Conservation (phyloP, 1,140 invertebrate species). For the Papilio glaucus region DNA sequence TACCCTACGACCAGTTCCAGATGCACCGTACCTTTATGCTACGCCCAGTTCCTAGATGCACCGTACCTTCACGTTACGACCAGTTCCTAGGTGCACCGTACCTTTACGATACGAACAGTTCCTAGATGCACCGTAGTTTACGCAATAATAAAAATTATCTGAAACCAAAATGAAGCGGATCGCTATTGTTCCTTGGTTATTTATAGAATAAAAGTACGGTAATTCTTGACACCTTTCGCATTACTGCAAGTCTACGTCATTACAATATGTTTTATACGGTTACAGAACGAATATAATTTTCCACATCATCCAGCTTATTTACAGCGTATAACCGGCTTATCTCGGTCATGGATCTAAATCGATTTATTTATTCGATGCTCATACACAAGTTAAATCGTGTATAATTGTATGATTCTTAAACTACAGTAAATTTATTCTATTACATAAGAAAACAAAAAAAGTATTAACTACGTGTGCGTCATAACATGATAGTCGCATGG, state of each 20-base stretch:
- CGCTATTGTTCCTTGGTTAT: no score
- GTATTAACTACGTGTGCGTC: constrained; percentile 41
- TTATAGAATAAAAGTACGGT: not conserved
- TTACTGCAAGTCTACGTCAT: constrained; percentile 11
- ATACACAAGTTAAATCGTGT: constrained; percentile 21
- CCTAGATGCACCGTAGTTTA: no score
- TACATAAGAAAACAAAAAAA: not conserved
- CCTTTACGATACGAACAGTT: no score
- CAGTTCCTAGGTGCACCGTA: no score
- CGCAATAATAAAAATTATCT: no score
- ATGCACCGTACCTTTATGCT: no score
- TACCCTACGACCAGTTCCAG: no score
- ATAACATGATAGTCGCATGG: not conserved
- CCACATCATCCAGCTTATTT: constrained; percentile 9
- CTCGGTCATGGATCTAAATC: constrained; percentile 48
- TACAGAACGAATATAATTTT: constrained; percentile 31
- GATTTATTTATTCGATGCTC: constrained; percentile 41
- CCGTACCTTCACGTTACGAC: no score
- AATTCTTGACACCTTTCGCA: not conserved
- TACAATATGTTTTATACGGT: constrained; percentile 22
- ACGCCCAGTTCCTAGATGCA: no score
- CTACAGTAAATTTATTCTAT: not conserved
- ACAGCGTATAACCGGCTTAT: constrained; percentile 40
- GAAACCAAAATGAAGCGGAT: no score
- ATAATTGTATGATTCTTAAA: constrained; percentile 13